Conservation (phyloP, 2,113 vertebrate genomes). For the Petrocephalus zakoni region DNA sequence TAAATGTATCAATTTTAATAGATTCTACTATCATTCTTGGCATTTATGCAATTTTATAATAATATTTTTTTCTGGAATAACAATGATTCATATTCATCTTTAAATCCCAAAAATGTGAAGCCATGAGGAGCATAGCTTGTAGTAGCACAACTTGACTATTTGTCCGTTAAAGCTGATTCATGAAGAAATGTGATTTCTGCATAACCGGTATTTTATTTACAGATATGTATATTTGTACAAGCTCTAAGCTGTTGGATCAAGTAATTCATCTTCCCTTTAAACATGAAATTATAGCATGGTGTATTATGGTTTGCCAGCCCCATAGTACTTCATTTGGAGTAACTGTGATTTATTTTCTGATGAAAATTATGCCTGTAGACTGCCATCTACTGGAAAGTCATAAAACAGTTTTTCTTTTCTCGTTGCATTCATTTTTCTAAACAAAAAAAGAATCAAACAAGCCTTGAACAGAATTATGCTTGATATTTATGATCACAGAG, state of each 20-base stretch:
- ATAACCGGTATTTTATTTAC: neutral
- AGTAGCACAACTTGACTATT: neutral
- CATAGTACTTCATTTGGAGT: neutral
- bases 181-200: neutral
- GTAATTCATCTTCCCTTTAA: neutral
- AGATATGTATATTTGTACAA: neutral
- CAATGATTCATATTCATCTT: neutral
- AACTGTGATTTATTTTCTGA: neutral
- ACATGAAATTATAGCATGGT: neutral
- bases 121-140: neutral
- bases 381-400: constrained; percentile 38
- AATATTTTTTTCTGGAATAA: neutral
- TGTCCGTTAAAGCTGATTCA: neutral
- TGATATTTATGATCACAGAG: constrained; percentile 22
- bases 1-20: constrained; percentile 7
- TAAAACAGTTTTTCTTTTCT: neutral
- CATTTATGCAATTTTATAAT: neutral
- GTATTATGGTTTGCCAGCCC: neutral
- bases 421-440: neutral
- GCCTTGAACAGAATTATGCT: constrained; percentile 15
- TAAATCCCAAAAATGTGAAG: neutral
- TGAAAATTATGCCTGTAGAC: constrained; percentile 28
- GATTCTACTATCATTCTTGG: constrained; percentile 3
- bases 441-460: constrained; percentile 9
- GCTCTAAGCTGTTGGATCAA: neutral